Evolutionary conservation across 2,113 vertebrate genomes (phyloP).

Genomic region (Anarhynchus alexandrinus): DNA sequence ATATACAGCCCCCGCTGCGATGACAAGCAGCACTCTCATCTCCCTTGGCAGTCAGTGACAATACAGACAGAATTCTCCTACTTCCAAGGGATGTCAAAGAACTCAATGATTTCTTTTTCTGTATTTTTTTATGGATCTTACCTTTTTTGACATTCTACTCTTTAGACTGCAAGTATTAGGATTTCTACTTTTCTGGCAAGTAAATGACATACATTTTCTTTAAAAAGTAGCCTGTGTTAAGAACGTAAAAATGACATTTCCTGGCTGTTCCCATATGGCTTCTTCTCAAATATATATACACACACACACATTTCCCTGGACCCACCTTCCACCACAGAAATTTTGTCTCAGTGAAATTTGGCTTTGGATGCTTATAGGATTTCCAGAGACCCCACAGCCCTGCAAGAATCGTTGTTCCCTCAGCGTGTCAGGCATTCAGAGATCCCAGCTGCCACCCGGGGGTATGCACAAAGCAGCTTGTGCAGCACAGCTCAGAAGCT

Average conservation of each 20-base stretch:
- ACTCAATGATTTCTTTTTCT: background rate
- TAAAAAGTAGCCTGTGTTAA: accelerated
- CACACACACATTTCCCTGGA: background rate
- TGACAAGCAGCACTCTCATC: background rate
- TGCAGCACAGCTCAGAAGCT: background rate
- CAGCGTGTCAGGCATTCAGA: background rate
- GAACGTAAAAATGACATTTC: background rate
- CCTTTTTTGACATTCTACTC: background rate
- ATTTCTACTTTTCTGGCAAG: background rate
- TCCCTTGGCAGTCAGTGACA: background rate
- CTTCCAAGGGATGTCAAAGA: background rate
- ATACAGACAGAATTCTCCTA: background rate
- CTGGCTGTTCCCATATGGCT: background rate
- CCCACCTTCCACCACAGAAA: background rate
- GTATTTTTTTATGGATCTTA: background rate
- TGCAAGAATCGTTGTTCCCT: background rate
- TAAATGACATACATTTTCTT: background rate
- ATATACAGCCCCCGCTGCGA: background rate
- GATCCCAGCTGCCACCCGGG: background rate
- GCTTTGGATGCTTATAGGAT: background rate
- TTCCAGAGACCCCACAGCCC: background rate
- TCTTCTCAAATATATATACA: background rate
- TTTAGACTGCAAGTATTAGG: background rate
- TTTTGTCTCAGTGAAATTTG: background rate
- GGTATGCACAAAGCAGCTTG: background rate